These are phyloP conservation scores for Bothrops jararaca DNA, from an alignment of 2,113 vertebrate species.

Conservation along the genomic window DNA sequence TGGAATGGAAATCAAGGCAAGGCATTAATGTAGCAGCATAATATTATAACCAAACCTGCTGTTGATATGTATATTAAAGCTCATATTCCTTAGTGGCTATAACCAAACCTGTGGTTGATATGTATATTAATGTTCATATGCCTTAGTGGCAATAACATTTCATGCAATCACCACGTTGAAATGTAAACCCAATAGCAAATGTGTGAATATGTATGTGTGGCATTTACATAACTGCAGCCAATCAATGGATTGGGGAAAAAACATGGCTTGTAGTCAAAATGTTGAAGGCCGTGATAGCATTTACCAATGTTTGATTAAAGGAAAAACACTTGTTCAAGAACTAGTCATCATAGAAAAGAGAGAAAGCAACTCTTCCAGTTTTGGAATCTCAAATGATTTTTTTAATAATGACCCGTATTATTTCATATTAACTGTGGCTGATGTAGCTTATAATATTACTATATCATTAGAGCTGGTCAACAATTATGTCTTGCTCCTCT, in stretches of 20 bases:
- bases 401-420: neutral
- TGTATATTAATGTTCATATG: neutral
- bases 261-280: constrained; percentile 15
- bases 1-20: neutral
- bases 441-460: neutral
- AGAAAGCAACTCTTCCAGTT: neutral
- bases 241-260: neutral
- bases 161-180: neutral
- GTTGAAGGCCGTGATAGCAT: neutral
- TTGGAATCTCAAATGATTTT: neutral
- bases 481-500: neutral
- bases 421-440: neutral
- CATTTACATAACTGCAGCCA: neutral
- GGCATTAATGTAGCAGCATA: neutral
- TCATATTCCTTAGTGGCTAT: neutral
- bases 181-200: neutral
- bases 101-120: neutral
- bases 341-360: neutral
- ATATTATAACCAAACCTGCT: neutral
- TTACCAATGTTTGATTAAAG: constrained; percentile 14
- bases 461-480: neutral
- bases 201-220: neutral
- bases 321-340: neutral
- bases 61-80: neutral
- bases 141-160: neutral